Conservation (phyloP, 2,797 vertebrate species). For the Merluccius polli region DNA sequence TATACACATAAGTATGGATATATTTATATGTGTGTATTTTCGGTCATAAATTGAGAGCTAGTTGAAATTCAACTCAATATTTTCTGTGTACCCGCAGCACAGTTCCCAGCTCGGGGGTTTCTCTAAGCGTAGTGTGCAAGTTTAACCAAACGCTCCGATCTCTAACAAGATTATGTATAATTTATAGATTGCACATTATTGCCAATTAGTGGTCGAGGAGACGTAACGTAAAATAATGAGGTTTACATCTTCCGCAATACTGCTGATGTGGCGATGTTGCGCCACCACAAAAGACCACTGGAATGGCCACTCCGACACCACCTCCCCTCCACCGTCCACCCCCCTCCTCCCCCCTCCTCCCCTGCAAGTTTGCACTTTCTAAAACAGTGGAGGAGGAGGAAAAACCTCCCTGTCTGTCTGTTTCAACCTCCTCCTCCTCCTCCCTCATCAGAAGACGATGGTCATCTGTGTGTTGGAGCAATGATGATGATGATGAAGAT, state of each 20-base stretch:
- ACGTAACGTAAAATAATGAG: not conserved
- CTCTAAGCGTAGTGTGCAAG: not conserved
- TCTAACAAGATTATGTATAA: not conserved
- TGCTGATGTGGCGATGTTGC: not conserved
- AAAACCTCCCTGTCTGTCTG: not conserved
- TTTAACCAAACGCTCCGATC: not conserved
- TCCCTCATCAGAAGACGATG: not conserved
- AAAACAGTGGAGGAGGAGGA: not conserved
- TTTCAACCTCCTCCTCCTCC: not conserved
- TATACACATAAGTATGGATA: not conserved
- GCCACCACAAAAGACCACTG: not conserved
- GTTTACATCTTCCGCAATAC: not conserved
- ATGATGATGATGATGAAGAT: not conserved
- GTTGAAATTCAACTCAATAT: not conserved
- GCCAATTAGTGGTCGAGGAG: not conserved
- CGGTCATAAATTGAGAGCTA: not conserved
- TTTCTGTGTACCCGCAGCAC: not conserved
- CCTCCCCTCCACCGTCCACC: not conserved
- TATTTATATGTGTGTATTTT: not conserved
- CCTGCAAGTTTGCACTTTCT: not conserved
- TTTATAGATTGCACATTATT: constrained; percentile 1
- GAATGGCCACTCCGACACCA: not conserved
- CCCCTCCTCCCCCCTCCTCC: not conserved
- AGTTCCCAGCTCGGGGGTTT: not conserved
- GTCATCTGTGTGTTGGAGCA: not conserved